Evolutionary conservation across 2,797 vertebrate genomes (phyloP).

Genomic region (Microctenopoma stevenorrisi): DNA sequence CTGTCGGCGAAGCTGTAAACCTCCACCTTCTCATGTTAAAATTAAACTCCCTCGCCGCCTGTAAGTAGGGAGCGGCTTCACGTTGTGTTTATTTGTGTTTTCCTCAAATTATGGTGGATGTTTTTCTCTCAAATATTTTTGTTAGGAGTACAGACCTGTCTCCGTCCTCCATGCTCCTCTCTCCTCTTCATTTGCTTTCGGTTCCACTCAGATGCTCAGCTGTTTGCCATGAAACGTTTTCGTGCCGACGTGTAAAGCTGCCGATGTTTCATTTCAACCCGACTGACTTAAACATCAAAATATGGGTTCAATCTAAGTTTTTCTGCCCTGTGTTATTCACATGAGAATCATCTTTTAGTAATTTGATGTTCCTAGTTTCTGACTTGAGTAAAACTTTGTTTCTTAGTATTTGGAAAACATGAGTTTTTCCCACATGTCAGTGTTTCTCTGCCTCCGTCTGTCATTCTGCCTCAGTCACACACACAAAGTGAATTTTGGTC

Average conservation of each 20-base stretch:
- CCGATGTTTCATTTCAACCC: slow-evolving; percentile 23
- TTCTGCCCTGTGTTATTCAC: neutral
- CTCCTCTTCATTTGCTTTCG: slow-evolving; percentile 20
- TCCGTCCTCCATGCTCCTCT: neutral
- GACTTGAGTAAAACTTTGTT: slow-evolving; percentile 44
- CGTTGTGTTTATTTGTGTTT: slow-evolving; percentile 54
- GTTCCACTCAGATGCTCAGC: slow-evolving; percentile 17
- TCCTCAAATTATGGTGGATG: slow-evolving; percentile 37
- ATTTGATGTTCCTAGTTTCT: slow-evolving; percentile 19
- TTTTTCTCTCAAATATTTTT: slow-evolving; percentile 39
- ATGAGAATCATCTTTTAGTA: slow-evolving; percentile 33
- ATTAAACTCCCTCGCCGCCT: slow-evolving; percentile 15
- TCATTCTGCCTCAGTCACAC: slow-evolving; percentile 25
- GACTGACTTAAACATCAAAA: slow-evolving; percentile 34
- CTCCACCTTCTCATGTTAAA: slow-evolving; percentile 17
- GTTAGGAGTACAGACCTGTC: slow-evolving; percentile 18
- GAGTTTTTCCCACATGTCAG: slow-evolving; percentile 36
- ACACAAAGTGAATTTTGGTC: slow-evolving; percentile 49
- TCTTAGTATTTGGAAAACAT: slow-evolving; percentile 41
- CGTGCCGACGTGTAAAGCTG: slow-evolving; percentile 1
- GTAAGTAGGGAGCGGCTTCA: slow-evolving; percentile 22
- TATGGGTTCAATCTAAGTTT: slow-evolving; percentile 21
- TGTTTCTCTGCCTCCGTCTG: slow-evolving; percentile 19
- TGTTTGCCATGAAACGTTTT: slow-evolving; percentile 19
- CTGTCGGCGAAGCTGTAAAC: slow-evolving; percentile 17